Evolutionary conservation across 2,888 invertebrate species (phyloP).

Genomic region (Poecilus cupreus): DNA sequence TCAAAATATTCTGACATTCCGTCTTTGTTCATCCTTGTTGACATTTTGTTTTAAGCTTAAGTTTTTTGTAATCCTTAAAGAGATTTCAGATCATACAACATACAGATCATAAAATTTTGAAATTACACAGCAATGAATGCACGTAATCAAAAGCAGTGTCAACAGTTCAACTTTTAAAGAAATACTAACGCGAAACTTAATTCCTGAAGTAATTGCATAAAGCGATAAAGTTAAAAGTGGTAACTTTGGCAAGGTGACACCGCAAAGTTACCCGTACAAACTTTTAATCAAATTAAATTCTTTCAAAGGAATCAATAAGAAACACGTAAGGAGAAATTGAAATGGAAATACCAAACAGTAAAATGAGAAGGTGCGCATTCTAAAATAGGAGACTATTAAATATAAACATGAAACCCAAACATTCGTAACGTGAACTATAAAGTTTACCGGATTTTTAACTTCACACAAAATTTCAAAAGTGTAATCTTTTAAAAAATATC

Average conservation of each 20-base stretch:
- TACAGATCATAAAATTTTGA: conserved; percentile 1
- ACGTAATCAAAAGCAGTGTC: not conserved
- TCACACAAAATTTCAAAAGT: conserved; percentile 2
- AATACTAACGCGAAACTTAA: not conserved
- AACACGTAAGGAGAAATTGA: conserved; percentile 4
- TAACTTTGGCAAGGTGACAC: not conserved
- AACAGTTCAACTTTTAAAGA: not conserved
- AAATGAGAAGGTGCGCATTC: conserved; percentile 24
- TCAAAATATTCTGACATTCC: too few species aligned
- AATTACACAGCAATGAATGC: not conserved
- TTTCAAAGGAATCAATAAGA: conserved; percentile 6
- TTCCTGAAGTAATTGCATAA: conserved; percentile 9
- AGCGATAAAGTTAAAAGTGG: conserved; percentile 17
- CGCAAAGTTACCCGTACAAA: not conserved
- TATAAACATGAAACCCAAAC: conserved; percentile 19
- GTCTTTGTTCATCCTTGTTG: too few species aligned
- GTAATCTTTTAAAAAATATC: not conserved
- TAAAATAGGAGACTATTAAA: not conserved
- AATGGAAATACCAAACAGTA: conserved; percentile 18
- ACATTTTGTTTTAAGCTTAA: too few species aligned
- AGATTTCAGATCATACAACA: too few species aligned
- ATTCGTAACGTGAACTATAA: not conserved
- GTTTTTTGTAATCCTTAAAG: too few species aligned
- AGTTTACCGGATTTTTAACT: conserved; percentile 22
- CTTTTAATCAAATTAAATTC: conserved; percentile 34